Evolutionary conservation across 2,113 vertebrate species (phyloP), one percentile per base, ranked within the genome.

Genomic region (Equus quagga): DNA sequence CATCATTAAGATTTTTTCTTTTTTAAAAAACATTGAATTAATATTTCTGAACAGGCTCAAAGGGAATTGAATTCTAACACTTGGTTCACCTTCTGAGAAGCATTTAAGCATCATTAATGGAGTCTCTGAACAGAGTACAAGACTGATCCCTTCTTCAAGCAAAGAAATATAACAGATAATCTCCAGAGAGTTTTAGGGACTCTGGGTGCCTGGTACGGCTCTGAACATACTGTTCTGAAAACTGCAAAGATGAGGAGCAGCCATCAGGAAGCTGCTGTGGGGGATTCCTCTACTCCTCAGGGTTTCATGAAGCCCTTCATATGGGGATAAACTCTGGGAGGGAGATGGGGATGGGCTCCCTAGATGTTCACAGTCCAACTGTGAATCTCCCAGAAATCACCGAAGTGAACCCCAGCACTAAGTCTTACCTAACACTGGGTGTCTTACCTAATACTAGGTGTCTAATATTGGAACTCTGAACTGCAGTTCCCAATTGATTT

Each of bases 21-120:
- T 86, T 92, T 60, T 49, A 1, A 46, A 73, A 2, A 46, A 73
- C 36, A 41, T 56, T 44, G 4, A 73, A 69, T 91, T 88, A 79
- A 12, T 91, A 84, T 96, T 95, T 88, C 49, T 80, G 21, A 75
- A 88, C 8, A 96, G 23, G 26, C 36, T 94, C 24, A 14, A 56
- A 93, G 65, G 19, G 14, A 85, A 95, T 70, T 70, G 10, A 85
- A 76, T 92, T 91, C 26, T 72, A 33, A 69, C 51, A 86, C 4
- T 86, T 89, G 54, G 23, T 44, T 94, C 6, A 67, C 9, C 18
- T 76, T 89, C 87, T 19, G 23, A 91, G 93, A 95, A 87, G 18
- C 36, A 95, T 81, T 73, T 89, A 89, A 94, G 60, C 28, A 60
- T 44, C 36, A 81, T 51, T 94, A 85, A 95, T 51, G 36, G 44